Evolutionary conservation across 2,113 vertebrate genomes (phyloP).

Genomic region (Mormyrus lacerda): DNA sequence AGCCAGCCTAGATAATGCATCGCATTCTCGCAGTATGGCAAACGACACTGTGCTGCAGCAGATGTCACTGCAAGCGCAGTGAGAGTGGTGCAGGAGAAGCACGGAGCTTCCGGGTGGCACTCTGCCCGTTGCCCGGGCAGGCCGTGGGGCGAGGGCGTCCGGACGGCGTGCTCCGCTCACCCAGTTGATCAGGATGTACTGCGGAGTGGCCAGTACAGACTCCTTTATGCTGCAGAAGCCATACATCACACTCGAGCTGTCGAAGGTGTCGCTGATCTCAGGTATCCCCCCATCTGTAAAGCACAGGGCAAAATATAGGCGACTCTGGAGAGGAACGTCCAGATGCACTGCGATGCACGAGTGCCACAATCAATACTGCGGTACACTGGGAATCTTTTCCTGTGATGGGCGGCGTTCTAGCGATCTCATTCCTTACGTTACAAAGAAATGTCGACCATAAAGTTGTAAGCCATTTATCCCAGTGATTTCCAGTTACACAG

Average conservation of each 20-base stretch:
- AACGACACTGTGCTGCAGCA: not conserved
- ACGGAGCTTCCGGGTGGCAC: not conserved
- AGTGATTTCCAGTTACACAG: not conserved
- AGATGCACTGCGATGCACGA: not conserved
- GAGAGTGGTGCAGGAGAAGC: not conserved
- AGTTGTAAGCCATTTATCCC: not conserved
- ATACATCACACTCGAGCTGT: constrained; percentile 90
- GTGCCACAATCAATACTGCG: not conserved
- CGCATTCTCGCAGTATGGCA: not conserved
- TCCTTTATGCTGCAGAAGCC: constrained; percentile 97
- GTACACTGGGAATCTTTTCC: not conserved
- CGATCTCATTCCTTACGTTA: not conserved
- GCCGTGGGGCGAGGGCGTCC: accelerated
- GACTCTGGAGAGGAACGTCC: not conserved
- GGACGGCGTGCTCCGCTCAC: constrained; percentile 53
- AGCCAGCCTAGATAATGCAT: not conserved
- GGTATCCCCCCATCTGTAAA: constrained; percentile 78
- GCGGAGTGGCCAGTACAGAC: constrained; percentile 73
- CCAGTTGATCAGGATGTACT: constrained; percentile 98
- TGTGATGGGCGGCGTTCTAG: not conserved
- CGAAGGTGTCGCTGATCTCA: constrained; percentile 82
- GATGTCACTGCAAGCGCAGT: not conserved
- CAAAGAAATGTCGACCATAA: not conserved
- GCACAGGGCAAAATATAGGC: constrained; percentile 23
- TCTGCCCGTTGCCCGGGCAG: not conserved